Base-by-base conservation (phyloP, 2,797 vertebrate species). In the Gadopsis bispinosus region DNA sequence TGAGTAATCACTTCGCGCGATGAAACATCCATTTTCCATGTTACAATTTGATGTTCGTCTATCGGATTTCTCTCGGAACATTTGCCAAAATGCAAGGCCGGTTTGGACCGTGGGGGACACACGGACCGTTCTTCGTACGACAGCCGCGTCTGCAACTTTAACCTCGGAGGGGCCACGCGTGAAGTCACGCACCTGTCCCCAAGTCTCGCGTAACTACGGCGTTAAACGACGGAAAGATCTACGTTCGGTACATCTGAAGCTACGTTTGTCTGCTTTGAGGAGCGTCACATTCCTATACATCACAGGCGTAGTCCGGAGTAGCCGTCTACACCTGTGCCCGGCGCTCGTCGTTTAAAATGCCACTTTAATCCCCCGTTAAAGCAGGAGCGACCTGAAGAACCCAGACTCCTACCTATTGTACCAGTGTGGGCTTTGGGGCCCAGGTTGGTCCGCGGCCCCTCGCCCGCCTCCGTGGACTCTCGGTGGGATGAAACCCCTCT, bases 381-480 rank as follows among this genome's bases (percentile, higher is more conserved):
- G 33, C 22, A 20, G 7, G 0, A 16, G 9, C 48, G 0, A 19
- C 7, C 0, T 14, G 11, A 33, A 41, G 3, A 26, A 0, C 1
- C 7, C 26, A 26, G 26, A 2, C 6, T 59, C 75, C 11, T 84
- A 95, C 93, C 94, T 92, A 17, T 92, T 87, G 59, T 88, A 85
- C 83, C 85, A 85, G 60, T 81, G 85, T 3, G 73, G 55, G 17
- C 77, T 88, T 67, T 31, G 79, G 75, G 81, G 88, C 80, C 84
- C 93, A 29, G 79, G 76, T 79, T 87, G 76, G 78, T 81, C 93
- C 70, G 81, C 87, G 31, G 84, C 48, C 85, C 82, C 91, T 85
- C 86, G 90, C 61, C 86, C 65, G 67, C 39, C 79, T 88, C 84
- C 90, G 48, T 88, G 70, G 61, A 78, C 87, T 69, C 88, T 89